Base-by-base conservation (phyloP, 2,797 vertebrate genomes). In the Chanos chanos region DNA sequence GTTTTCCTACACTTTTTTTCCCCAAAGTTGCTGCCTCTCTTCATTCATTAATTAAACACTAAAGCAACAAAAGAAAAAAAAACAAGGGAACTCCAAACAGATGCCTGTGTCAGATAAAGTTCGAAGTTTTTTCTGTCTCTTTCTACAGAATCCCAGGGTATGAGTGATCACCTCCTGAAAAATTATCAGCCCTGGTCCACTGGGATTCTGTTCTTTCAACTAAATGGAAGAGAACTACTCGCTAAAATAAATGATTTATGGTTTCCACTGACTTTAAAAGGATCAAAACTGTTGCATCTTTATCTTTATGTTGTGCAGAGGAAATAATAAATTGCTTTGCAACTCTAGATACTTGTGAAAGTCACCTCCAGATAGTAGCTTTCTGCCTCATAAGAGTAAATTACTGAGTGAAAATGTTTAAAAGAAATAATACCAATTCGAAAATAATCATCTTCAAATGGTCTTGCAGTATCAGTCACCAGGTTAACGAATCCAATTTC, bases 401-500 rank as follows among this genome's bases (percentile, higher is more conserved):
- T 63, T 27, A 48, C 36, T 1, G n/a, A 63, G 41, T 43, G 45
- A 24, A n/a, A n/a, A 27, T 59, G 51, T 28, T 52, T 47, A 69
- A 65, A 64, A 18, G 27, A 31, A 72, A 40, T 47, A 49, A 40
- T 19, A 39, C 40, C 4, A 12, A 7, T 19, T 16, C 24, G 22
- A 43, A 25, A 31, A 21, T 67, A 80, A 61, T 71, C 57, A 77
- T 76, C 65, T 78, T 34, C 69, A 68, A 67, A 70, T 81, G 81
- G 82, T 81, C 75, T 72, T 66, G 68, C 71, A n/a, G n/a, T 76
- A 84, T 83, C 77, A 76, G 75, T 64, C 76, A 60, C 44, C 19
- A 33, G 75, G 73, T 72, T 78, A 85, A 83, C 80, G 77, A 83
- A 85, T 79, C 72, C 76, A 79, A 81, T 81, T 81, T 80, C 65